phyloP scores from a whole-genome alignment of 2,888 invertebrate species.

The Pollenia griseotomentosa region DNA sequence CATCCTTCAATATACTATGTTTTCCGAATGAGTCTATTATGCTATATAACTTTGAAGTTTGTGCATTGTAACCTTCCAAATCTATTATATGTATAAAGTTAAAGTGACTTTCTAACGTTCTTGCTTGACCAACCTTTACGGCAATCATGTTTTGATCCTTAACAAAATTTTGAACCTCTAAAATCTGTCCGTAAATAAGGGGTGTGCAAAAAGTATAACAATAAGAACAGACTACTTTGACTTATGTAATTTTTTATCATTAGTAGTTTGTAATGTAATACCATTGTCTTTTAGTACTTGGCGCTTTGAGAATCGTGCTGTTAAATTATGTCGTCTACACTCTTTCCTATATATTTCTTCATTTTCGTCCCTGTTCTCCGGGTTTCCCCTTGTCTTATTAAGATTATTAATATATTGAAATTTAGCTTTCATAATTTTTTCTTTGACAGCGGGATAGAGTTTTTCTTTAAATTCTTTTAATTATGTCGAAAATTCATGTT shows the following conservation, averaged over 20 bases:
- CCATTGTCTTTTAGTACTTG: too few relatives aligned
- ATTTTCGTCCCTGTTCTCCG: background rate
- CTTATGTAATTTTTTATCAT: too few relatives aligned
- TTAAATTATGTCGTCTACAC: background rate
- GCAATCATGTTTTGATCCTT: constrained; percentile 9
- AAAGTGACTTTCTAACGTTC: background rate
- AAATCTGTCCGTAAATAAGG: constrained; percentile 1
- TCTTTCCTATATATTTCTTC: background rate
- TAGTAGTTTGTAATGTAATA: too few relatives aligned
- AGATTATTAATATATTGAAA: background rate
- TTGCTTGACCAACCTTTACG: constrained; percentile 2
- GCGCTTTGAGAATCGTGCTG: too few relatives aligned
- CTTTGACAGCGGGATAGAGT: background rate
- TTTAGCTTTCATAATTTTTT: background rate
- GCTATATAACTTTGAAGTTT: constrained; percentile 4
- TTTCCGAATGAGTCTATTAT: constrained; percentile 13
- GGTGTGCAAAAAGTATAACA: constrained; percentile 3
- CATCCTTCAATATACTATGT: constrained; percentile 2
- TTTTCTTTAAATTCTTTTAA: background rate
- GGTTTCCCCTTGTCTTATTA: background rate
- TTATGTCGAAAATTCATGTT: constrained; percentile 15
- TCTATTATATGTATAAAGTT: background rate
- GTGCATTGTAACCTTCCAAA: constrained; percentile 3
- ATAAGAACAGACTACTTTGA: too few relatives aligned
- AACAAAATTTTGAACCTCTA: background rate